Conservation (phyloP, 2,888 invertebrate species). For the Polyploca ridens region DNA sequence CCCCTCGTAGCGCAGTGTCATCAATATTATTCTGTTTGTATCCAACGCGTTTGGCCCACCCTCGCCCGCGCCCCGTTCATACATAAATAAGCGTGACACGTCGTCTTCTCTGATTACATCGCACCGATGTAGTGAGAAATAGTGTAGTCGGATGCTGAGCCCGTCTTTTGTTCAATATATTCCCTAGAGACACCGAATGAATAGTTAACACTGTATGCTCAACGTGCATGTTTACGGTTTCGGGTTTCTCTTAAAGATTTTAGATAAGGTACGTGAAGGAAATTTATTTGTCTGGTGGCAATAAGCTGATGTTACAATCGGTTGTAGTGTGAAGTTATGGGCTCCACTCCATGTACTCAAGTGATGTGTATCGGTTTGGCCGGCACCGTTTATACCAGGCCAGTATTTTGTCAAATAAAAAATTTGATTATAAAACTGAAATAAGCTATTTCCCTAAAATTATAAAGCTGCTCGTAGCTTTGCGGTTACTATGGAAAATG, state of each 20-base stretch:
- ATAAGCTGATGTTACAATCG: conserved; percentile 80
- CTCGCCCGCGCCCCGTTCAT: conserved; percentile 82
- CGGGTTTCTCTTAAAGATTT: conserved; percentile 81
- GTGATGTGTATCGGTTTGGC: conserved; percentile 48
- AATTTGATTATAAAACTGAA: neutral
- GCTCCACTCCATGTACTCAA: conserved; percentile 57
- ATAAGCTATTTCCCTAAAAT: neutral
- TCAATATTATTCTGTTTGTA: conserved; percentile 85
- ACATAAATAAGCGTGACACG: conserved; percentile 85
- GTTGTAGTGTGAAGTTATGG: conserved; percentile 66
- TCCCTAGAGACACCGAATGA: conserved; percentile 76
- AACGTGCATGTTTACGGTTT: conserved; percentile 81
- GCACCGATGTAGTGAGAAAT: conserved; percentile 84
- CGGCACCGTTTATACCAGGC: conserved; percentile 18
- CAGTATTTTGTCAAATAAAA: neutral
- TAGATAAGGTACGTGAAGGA: conserved; percentile 68
- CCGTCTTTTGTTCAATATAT: conserved; percentile 82
- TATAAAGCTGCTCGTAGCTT: neutral
- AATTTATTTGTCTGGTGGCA: conserved; percentile 80
- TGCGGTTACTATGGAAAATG: neutral
- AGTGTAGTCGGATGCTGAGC: conserved; percentile 81
- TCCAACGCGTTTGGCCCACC: conserved; percentile 80
- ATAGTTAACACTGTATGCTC: conserved; percentile 79
- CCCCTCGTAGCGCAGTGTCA: conserved; percentile 83
- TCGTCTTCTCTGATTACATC: conserved; percentile 85